Conservation (phyloP, 2,888 invertebrate genomes). For the Icerya purchasi region DNA sequence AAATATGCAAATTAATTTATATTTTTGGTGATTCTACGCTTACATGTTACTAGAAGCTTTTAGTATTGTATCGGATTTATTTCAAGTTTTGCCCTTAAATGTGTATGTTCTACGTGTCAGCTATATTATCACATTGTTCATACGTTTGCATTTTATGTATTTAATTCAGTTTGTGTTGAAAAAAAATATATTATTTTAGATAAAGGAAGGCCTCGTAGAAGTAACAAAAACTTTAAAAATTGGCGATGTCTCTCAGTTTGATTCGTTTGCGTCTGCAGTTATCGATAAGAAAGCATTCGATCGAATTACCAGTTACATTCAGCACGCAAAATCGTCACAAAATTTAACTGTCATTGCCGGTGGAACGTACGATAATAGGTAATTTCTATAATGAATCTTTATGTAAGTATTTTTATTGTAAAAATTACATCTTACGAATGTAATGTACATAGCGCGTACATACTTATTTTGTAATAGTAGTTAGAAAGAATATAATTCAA, state of each 20-base stretch:
- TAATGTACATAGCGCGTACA: no score
- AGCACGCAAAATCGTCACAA: conserved; percentile 53
- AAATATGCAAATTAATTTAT: no score
- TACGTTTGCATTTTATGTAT: conserved; percentile 1
- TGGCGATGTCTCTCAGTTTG: conserved; percentile 63
- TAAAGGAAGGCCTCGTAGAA: conserved; percentile 47
- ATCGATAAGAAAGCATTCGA: conserved; percentile 86
- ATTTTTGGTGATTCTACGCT: no score
- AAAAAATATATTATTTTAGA: conserved; percentile 25
- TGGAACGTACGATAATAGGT: conserved; percentile 63
- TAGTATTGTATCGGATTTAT: no score
- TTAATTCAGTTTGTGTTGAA: no score
- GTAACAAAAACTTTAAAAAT: conserved; percentile 54
- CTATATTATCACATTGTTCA: neutral
- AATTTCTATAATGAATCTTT: no score
- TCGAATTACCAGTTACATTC: conserved; percentile 71
- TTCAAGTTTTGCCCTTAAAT: neutral
- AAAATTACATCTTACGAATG: no score
- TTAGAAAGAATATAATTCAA: no score
- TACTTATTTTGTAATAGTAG: no score
- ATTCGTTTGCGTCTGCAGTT: conserved; percentile 78
- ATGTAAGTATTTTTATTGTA: no score
- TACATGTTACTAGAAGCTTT: no score
- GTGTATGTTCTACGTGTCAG: no score
- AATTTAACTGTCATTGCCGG: conserved; percentile 65